Percentiles rank a stretch among this genome's conserved stretches.
These are phyloP conservation scores for Bolinopsis microptera DNA, from an alignment of 37 sponge, comb jelly and placozoan genomes.

Conservation along the genomic window DNA sequence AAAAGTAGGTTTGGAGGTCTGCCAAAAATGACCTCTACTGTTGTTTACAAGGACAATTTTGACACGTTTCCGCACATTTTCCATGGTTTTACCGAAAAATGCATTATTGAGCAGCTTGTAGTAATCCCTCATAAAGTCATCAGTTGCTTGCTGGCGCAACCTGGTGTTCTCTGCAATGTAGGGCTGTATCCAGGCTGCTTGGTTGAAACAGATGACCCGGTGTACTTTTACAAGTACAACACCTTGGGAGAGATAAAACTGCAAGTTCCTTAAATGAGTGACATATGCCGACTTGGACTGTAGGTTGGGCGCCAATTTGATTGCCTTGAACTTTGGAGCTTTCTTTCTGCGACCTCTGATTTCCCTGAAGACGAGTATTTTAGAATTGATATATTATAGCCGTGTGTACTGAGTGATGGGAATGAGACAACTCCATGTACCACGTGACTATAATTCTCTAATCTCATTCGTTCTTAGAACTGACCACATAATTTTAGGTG, in stretches of 20 bases:
- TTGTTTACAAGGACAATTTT: slow-evolving; percentile 18
- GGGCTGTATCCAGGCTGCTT: not conserved
- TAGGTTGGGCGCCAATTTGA: slow-evolving; percentile 25
- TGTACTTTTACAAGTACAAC: not conserved
- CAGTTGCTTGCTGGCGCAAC: not conserved
- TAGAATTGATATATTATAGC: too few relatives aligned
- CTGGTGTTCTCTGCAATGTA: not conserved
- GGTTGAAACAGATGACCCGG: not conserved
- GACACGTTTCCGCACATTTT: slow-evolving; percentile 1
- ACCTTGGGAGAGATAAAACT: not conserved
- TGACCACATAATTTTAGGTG: not conserved
- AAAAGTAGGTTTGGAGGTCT: not conserved
- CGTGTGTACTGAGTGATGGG: not conserved
- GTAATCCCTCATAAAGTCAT: not conserved
- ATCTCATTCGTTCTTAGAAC: too few relatives aligned
- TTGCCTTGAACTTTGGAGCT: not conserved
- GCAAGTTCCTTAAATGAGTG: not conserved
- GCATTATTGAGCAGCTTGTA: slow-evolving; percentile 3
- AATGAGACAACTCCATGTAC: too few relatives aligned
- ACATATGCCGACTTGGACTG: not conserved
- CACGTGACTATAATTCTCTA: too few relatives aligned
- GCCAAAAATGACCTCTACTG: not conserved
- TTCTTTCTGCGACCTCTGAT: too few relatives aligned
- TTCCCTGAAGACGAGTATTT: too few relatives aligned
- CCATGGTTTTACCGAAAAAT: not conserved